Evolutionary conservation across 2,113 vertebrate species (phyloP).

Genomic region (Nansenia antarctica): DNA sequence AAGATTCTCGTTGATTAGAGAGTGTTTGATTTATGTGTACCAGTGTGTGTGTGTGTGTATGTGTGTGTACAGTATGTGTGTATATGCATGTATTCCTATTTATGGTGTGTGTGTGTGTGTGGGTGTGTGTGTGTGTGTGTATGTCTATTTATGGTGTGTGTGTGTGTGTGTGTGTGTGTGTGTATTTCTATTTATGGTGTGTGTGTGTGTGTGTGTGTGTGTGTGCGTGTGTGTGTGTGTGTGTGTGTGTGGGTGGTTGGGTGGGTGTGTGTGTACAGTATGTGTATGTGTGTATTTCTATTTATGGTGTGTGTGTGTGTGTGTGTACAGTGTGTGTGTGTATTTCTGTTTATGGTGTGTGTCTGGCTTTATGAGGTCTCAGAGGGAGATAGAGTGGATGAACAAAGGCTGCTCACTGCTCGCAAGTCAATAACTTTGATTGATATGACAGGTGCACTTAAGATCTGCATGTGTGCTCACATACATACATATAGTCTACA

Average conservation of each 20-base stretch:
- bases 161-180: too few relatives aligned
- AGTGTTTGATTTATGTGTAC: too few relatives aligned
- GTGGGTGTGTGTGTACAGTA: not conserved
- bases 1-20: too few relatives aligned
- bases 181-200: too few relatives aligned
- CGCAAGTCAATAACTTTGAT: constrained; percentile 6
- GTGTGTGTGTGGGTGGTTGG: too few relatives aligned
- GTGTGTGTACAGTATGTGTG: not conserved
- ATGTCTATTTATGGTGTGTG: not conserved
- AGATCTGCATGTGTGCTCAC: not conserved
- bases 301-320: constrained; percentile 9
- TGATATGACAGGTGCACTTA: constrained; percentile 5
- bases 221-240: not conserved
- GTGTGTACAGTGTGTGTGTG: not conserved
- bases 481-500: constrained; percentile 4
- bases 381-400: not conserved
- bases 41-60: not conserved
- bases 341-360: constrained; percentile 18
- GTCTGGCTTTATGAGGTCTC: not conserved
- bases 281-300: too few relatives aligned
- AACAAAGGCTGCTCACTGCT: not conserved
- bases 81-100: not conserved
- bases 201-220: not conserved
- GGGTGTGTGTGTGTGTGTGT: not conserved
- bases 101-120: not conserved